Percentiles rank a stretch among this genome's conserved stretches.
Conservation (phyloP, 1,140 invertebrate genomes). For the Lutraria rhynchaena region DNA sequence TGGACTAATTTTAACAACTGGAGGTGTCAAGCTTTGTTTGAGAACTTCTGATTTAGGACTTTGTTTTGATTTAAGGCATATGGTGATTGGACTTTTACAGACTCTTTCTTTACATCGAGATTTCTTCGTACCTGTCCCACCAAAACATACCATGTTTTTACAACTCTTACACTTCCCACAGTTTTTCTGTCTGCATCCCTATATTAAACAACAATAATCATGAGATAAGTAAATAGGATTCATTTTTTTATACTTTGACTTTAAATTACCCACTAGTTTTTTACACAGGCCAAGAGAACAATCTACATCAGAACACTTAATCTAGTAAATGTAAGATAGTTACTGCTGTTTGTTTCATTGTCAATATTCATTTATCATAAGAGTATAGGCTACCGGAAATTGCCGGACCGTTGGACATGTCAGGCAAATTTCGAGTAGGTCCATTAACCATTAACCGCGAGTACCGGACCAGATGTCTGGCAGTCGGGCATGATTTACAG, state of each 20-base stretch:
- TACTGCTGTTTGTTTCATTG: neutral
- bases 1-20: too few relatives aligned
- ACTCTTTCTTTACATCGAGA: slow-evolving; percentile 3
- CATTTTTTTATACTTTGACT: neutral
- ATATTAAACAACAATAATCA: neutral
- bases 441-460: too few relatives aligned
- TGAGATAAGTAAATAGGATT: neutral
- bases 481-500: too few relatives aligned
- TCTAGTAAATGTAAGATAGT: neutral
- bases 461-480: too few relatives aligned
- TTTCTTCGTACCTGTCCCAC: slow-evolving; percentile 1
- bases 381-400: too few relatives aligned
- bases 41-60: too few relatives aligned
- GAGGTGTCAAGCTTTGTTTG: too few relatives aligned
- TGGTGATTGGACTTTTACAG: neutral
- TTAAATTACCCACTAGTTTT: neutral
- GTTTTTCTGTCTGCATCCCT: slow-evolving; percentile 18
- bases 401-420: too few relatives aligned
- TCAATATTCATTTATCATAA: too few relatives aligned
- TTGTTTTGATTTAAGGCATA: too few relatives aligned
- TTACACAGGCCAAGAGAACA: neutral
- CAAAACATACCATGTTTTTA: slow-evolving; percentile 14
- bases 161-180: slow-evolving; percentile 35
- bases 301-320: neutral
- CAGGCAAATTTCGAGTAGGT: too few relatives aligned